phyloP scores from a whole-genome alignment of 1,140 invertebrate genomes.

The Aleiodes sp. region DNA sequence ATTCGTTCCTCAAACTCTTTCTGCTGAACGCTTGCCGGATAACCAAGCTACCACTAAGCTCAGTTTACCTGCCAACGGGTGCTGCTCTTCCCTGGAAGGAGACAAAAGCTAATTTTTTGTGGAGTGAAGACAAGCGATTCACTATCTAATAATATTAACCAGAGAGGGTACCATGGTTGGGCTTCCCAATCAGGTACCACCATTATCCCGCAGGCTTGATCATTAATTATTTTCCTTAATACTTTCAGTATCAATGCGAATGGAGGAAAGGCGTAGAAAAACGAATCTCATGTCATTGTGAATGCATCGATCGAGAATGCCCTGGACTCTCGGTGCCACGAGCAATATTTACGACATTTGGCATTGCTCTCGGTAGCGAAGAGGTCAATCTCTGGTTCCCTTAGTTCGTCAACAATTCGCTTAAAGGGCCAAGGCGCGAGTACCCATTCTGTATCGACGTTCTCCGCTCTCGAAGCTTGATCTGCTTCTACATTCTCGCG shows the following conservation, averaged over 20 bases:
- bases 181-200: slow-evolving; percentile 42
- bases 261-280: slow-evolving; percentile 39
- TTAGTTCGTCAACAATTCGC: slow-evolving; percentile 25
- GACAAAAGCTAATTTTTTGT: slow-evolving; percentile 40
- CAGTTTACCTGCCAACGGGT: slow-evolving; percentile 41
- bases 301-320: slow-evolving; percentile 33
- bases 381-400: slow-evolving; percentile 40
- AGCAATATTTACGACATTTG: slow-evolving; percentile 43
- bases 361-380: slow-evolving; percentile 41
- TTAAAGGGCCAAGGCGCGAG: no score
- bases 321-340: slow-evolving; percentile 43
- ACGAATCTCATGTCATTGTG: slow-evolving; percentile 21
- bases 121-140: slow-evolving; percentile 30
- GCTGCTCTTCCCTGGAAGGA: slow-evolving; percentile 31
- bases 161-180: slow-evolving; percentile 37
- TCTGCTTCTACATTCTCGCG: slow-evolving; percentile 21
- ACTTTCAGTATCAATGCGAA: slow-evolving; percentile 33
- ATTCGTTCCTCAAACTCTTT: neutral
- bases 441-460: neutral
- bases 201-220: slow-evolving; percentile 41
- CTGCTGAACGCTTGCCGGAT: slow-evolving; percentile 19
- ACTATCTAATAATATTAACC: slow-evolving; percentile 24
- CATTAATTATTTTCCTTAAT: slow-evolving; percentile 27
- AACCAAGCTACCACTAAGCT: slow-evolving; percentile 38
- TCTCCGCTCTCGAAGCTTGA: neutral